A percentile compares a stretch with the other conserved stretches of the same genome.
Evolutionary conservation across 2,888 invertebrate species (phyloP).

Genomic region (Tipula vernalis): DNA sequence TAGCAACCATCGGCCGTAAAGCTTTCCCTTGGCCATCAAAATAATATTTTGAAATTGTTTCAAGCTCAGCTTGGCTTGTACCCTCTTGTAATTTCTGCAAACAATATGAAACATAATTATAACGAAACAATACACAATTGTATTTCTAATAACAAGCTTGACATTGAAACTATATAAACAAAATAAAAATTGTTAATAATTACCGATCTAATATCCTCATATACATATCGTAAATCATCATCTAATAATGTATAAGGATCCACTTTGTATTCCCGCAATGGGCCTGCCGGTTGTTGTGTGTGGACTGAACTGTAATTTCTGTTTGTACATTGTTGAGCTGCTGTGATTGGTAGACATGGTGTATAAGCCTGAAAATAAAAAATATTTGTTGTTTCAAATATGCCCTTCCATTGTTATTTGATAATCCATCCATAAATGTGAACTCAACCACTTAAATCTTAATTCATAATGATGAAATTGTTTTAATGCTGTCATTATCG

Average conservation of each 20-base stretch:
- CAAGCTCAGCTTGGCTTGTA: slow-evolving; percentile 72
- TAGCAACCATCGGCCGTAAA: slow-evolving; percentile 85
- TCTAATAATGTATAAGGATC: slow-evolving; percentile 80
- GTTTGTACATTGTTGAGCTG: not conserved
- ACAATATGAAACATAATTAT: slow-evolving; percentile 5
- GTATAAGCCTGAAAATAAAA: not conserved
- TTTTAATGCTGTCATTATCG: not conserved
- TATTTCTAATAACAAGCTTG: not conserved
- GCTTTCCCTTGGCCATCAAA: slow-evolving; percentile 98
- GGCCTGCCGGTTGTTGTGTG: slow-evolving; percentile 62
- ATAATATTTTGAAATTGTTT: slow-evolving; percentile 90
- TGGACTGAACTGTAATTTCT: slow-evolving; percentile 58
- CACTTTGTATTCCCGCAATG: slow-evolving; percentile 65
- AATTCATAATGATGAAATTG: not conserved
- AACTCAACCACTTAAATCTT: not conserved
- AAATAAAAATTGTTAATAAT: slow-evolving; percentile 23
- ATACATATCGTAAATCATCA: slow-evolving; percentile 76
- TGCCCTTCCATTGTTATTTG: slow-evolving; percentile 7
- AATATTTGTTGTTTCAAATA: not conserved
- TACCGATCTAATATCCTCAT: slow-evolving; percentile 76
- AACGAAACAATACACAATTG: not conserved
- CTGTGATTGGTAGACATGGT: slow-evolving; percentile 14
- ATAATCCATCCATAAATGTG: not conserved
- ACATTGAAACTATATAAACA: not conserved
- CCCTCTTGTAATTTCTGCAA: slow-evolving; percentile 48